Evolutionary conservation across 2,113 vertebrate genomes (phyloP).

Genomic region (Rhodinocichla rosea): DNA sequence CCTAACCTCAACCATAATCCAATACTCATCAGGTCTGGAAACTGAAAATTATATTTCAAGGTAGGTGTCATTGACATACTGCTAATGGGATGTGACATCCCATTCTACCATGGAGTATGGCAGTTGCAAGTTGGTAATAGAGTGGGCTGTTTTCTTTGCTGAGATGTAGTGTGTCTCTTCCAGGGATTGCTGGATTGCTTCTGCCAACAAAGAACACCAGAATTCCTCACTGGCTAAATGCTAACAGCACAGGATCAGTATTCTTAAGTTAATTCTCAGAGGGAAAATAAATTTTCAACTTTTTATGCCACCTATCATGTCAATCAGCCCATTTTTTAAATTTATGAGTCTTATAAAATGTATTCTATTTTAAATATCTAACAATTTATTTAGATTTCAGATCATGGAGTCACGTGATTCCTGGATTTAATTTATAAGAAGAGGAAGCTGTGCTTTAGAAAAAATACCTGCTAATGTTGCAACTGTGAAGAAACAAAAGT

Average conservation of each 20-base stretch:
- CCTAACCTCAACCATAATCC: not conserved
- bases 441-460: not conserved
- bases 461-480: not conserved
- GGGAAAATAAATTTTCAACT: not conserved
- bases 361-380: not conserved
- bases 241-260: not conserved
- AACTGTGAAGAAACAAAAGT: not conserved
- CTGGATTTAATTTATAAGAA: not conserved
- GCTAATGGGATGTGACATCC: not conserved
- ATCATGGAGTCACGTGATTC: not conserved
- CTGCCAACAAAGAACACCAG: not conserved
- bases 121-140: not conserved
- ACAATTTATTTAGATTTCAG: not conserved
- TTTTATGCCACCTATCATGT: not conserved
- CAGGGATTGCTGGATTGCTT: not conserved
- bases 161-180: not conserved
- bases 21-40: not conserved
- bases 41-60: not conserved
- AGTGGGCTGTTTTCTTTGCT: not conserved
- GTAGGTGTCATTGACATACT: not conserved
- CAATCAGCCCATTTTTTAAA: not conserved
- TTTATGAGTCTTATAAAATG: not conserved
- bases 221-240: not conserved
- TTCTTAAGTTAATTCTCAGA: not conserved
- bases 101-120: not conserved